Conservation (phyloP, 2,797 vertebrate species). For the Gambusia yucatana region DNA sequence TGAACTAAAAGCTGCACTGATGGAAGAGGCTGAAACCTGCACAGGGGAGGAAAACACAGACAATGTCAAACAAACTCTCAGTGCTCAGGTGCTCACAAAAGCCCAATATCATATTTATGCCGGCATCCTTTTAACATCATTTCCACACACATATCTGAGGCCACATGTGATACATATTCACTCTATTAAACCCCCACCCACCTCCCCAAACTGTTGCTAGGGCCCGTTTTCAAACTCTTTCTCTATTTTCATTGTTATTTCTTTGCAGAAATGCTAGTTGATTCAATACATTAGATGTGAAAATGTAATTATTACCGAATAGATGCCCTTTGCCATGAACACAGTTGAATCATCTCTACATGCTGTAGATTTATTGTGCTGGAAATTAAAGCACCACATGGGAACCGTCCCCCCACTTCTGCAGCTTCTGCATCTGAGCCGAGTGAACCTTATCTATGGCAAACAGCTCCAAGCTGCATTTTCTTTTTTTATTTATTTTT, state of each 20-base stretch:
- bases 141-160: constrained; percentile 19
- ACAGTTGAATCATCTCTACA: constrained; percentile 4
- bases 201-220: constrained; percentile 14
- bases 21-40: constrained; percentile 35
- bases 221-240: constrained; percentile 29
- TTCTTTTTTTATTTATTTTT: constrained; percentile 10
- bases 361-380: constrained; percentile 16
- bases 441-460: constrained; percentile 54
- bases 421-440: constrained; percentile 23
- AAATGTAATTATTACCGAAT: constrained; percentile 21
- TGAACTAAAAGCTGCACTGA: constrained; percentile 26
- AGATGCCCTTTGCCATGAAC: constrained; percentile 18
- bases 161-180: constrained; percentile 23
- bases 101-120: not conserved
- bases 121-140: constrained; percentile 15
- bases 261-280: constrained; percentile 7
- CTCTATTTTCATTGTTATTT: constrained; percentile 15
- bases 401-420: constrained; percentile 5
- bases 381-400: constrained; percentile 26
- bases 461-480: constrained; percentile 47
- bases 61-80: constrained; percentile 29
- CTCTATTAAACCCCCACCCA: constrained; percentile 4
- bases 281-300: constrained; percentile 19
- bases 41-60: constrained; percentile 27
- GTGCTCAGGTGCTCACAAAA: constrained; percentile 57